Conservation (phyloP, 2,888 invertebrate species). For the Tenthredo livida region DNA sequence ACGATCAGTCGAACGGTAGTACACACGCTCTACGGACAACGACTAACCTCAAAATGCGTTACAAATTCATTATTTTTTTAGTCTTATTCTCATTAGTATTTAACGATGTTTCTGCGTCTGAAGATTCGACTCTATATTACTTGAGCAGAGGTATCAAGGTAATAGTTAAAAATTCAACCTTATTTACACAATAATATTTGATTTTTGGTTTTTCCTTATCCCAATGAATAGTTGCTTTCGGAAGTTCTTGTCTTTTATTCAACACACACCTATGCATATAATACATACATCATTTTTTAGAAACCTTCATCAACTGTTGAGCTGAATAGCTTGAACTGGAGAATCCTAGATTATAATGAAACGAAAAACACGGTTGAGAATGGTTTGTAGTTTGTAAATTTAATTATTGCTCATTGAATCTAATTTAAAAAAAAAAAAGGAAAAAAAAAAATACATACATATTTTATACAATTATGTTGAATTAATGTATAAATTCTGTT, state of each 20-base stretch:
- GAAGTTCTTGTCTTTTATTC: background rate
- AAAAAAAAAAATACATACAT: background rate
- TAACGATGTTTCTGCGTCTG: background rate
- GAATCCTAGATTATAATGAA: background rate
- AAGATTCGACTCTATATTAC: background rate
- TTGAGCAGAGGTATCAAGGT: background rate
- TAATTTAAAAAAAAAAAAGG: too few relatives aligned
- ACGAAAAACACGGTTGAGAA: background rate
- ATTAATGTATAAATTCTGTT: background rate
- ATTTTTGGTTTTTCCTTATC: background rate
- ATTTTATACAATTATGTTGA: background rate
- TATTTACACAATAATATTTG: background rate
- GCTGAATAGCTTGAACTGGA: background rate
- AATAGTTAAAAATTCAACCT: background rate
- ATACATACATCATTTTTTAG: background rate
- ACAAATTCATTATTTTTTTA: background rate
- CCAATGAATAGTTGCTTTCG: background rate
- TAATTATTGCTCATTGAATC: background rate
- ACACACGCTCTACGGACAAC: background rate
- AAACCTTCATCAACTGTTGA: background rate
- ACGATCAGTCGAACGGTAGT: background rate
- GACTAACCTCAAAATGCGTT: slow-evolving; percentile 4
- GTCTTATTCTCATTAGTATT: background rate
- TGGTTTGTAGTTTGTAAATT: background rate
- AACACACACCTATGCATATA: background rate